These are phyloP conservation scores for Gerris lacustris DNA, from an alignment of 2,888 invertebrate species.

Conservation along the genomic window DNA sequence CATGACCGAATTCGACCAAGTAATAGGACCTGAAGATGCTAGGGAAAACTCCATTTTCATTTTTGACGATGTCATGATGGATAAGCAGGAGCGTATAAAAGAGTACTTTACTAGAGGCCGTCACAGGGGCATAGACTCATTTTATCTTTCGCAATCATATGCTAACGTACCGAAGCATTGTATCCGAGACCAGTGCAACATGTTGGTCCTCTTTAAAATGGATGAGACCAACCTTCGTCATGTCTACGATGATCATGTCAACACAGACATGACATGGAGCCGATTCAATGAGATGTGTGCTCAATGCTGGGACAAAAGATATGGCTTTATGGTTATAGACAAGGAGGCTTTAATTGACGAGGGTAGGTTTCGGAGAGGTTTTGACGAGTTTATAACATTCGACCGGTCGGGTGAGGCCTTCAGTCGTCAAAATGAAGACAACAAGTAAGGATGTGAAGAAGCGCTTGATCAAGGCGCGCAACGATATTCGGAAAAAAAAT, in stretches of 20 bases:
- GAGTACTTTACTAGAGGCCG: slow-evolving; percentile 34
- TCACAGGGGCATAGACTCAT: slow-evolving; percentile 34
- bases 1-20: too few relatives aligned
- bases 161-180: slow-evolving; percentile 35
- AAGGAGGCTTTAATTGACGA: slow-evolving; percentile 29
- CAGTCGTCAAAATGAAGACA: slow-evolving; percentile 6
- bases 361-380: slow-evolving; percentile 33
- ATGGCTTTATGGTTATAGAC: slow-evolving; percentile 23
- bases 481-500: not conserved
- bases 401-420: not conserved
- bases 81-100: slow-evolving; percentile 31
- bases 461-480: not conserved
- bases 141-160: slow-evolving; percentile 35
- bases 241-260: slow-evolving; percentile 23
- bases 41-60: too few relatives aligned
- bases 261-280: slow-evolving; percentile 19
- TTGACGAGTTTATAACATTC: slow-evolving; percentile 27
- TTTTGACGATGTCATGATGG: slow-evolving; percentile 36
- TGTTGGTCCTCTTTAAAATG: slow-evolving; percentile 35
- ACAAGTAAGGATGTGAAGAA: not conserved
- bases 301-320: slow-evolving; percentile 30
- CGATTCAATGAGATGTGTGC: slow-evolving; percentile 33
- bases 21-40: too few relatives aligned
- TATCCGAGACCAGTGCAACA: slow-evolving; percentile 35
- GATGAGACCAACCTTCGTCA: slow-evolving; percentile 35